Conservation (phyloP, 2,888 invertebrate genomes). For the Thyatira batis region DNA sequence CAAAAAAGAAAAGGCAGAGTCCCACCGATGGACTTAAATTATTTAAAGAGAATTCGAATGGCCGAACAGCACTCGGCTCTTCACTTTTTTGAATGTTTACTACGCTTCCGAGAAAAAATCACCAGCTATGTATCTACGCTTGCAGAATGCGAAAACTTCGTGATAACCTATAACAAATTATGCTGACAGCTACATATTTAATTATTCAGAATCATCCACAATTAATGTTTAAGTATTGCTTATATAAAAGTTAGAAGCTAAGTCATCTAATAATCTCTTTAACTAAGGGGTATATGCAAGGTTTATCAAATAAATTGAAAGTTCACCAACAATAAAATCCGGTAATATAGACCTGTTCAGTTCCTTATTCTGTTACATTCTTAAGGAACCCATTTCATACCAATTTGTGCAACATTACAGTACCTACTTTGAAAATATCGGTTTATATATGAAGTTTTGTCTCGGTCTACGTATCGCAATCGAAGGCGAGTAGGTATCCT, state of each 20-base stretch:
- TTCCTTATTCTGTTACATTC: no score
- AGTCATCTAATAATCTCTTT: no score
- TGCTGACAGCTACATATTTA: no score
- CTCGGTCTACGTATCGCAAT: slow-evolving; percentile 51
- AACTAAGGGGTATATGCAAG: no score
- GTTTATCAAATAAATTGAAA: no score
- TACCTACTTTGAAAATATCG: slow-evolving; percentile 17
- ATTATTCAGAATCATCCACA: no score
- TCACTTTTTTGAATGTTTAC: slow-evolving; percentile 30
- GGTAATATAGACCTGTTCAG: no score
- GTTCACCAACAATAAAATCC: no score
- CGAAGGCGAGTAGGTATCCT: slow-evolving; percentile 58
- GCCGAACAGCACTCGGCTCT: slow-evolving; percentile 37
- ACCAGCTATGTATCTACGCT: neutral
- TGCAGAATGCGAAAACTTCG: neutral
- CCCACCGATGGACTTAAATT: slow-evolving; percentile 49
- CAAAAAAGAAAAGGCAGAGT: slow-evolving; percentile 36
- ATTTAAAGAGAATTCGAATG: slow-evolving; percentile 45
- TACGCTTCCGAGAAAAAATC: neutral
- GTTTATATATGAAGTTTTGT: slow-evolving; percentile 38
- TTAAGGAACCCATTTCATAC: no score
- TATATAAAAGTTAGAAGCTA: no score
- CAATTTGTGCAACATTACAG: neutral
- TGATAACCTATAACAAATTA: no score
- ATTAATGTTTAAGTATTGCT: no score